Percentiles rank a stretch among this genome's conserved stretches.
Conservation (phyloP, 2,113 vertebrate species). For the Nannospalax galili region DNA sequence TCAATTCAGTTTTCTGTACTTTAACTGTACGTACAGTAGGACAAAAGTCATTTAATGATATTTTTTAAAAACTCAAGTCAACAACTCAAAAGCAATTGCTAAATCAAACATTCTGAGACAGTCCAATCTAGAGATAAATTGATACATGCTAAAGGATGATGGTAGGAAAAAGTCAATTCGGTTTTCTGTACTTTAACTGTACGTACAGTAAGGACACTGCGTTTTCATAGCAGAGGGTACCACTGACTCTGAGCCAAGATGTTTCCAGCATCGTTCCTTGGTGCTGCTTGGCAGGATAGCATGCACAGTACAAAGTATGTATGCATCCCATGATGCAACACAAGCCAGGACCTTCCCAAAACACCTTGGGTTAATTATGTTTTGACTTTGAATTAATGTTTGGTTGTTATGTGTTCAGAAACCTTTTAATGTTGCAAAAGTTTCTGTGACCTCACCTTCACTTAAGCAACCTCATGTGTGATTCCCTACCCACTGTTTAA, state of each 20-base stretch:
- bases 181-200: neutral
- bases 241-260: neutral
- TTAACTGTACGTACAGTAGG: neutral
- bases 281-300: neutral
- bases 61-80: neutral
- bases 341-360: neutral
- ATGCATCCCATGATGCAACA: neutral
- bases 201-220: neutral
- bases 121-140: neutral
- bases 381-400: neutral
- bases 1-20: neutral
- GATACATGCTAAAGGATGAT: neutral
- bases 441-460: neutral
- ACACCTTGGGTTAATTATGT: neutral
- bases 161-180: neutral
- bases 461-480: neutral
- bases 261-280: neutral
- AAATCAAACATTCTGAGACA: rapidly evolving
- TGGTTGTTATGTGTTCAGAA: neutral
- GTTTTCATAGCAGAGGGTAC: neutral
- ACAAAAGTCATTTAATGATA: neutral
- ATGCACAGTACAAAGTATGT: neutral
- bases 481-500: neutral
- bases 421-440: neutral
- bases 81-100: neutral